Evolutionary conservation across 2,888 invertebrate species (phyloP), one percentile per base, ranked within the genome.

Genomic region (Microplitis deprimator): DNA sequence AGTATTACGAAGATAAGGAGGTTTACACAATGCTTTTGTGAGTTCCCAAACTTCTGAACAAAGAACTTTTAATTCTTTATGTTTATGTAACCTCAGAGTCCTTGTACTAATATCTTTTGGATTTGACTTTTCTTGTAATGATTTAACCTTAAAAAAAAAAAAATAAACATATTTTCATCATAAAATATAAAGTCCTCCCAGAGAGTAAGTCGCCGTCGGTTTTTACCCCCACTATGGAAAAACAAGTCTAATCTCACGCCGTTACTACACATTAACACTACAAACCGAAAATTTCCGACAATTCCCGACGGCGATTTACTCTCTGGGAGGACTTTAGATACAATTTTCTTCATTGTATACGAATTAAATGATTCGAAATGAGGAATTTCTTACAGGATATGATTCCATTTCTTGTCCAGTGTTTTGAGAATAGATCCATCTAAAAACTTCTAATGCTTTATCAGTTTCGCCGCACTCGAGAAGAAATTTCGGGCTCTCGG

Each of bases 401-500:
- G 93, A 93, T 8, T 93, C 93, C 17, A 93, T 92, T 81, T 93
- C 92, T 76, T 94, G 93, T 59, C 95, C 95, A 4, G 94, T 95
- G 87, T 96, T 96, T 82, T 91, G 92, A 50, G 92, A 91, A 89
- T 94, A 95, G 87, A 96, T 93, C 83, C 92, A 91, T 84, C 93
- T 92, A 64, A 96, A 92, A 39, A 94, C 92, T 64, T 92, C 91
- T 6, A 96, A 91, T 0, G 96, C 95, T 62, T 94, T 94, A 68
- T 95, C 95, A 38, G 94, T 93, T 87, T 95, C 95, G 0, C 95
- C 95, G 85, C 94, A 94, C 89, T 95, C 95, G 88, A 96, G 92
- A 85, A 96, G 92, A 89, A 95, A 96, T 89, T 96, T 96, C 1
- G 96, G 96, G 87, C 95, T 95, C 90, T 96, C 96, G 0, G 95